phyloP scores from a whole-genome alignment of 2,113 vertebrate species.

The Girardinichthys multiradiatus region DNA sequence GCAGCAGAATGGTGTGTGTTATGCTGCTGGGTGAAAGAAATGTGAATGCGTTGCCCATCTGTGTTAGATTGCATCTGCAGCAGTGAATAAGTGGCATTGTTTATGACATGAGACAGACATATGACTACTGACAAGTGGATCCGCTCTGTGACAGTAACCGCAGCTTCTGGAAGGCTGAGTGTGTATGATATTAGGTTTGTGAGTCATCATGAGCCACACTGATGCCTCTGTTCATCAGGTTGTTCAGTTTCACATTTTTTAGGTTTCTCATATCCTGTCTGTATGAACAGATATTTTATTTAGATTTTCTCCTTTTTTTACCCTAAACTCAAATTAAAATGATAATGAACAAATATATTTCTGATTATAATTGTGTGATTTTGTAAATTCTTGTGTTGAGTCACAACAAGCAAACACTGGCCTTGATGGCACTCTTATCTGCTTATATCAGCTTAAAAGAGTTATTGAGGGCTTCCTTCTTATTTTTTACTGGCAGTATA shows the following conservation, averaged over 20 bases:
- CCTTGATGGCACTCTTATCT: neutral
- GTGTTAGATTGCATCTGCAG: conserved; percentile 41
- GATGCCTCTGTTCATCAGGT: conserved; percentile 68
- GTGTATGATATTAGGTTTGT: conserved; percentile 22
- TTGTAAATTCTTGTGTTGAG: neutral
- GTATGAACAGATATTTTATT: conserved; percentile 43
- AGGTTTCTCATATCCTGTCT: conserved; percentile 64
- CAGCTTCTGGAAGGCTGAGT: conserved; percentile 47
- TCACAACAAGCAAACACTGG: neutral
- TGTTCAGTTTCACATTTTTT: conserved; percentile 50
- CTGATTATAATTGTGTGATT: conserved; percentile 2
- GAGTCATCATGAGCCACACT: conserved; percentile 51
- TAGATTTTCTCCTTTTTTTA: neutral
- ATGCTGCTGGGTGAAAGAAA: conserved; percentile 59
- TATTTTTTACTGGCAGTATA: neutral
- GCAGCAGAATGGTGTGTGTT: conserved; percentile 64
- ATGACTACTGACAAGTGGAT: conserved; percentile 66
- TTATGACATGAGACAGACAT: conserved; percentile 45
- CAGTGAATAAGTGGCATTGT: conserved; percentile 62
- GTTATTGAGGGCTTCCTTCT: too few relatives aligned
- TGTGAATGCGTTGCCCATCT: conserved; percentile 51
- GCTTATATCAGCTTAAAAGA: too few relatives aligned
- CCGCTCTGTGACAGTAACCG: conserved; percentile 61
- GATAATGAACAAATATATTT: neutral
- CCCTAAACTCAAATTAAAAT: neutral